Conservation (phyloP, 2,113 vertebrate genomes). For the Motacilla alba region DNA sequence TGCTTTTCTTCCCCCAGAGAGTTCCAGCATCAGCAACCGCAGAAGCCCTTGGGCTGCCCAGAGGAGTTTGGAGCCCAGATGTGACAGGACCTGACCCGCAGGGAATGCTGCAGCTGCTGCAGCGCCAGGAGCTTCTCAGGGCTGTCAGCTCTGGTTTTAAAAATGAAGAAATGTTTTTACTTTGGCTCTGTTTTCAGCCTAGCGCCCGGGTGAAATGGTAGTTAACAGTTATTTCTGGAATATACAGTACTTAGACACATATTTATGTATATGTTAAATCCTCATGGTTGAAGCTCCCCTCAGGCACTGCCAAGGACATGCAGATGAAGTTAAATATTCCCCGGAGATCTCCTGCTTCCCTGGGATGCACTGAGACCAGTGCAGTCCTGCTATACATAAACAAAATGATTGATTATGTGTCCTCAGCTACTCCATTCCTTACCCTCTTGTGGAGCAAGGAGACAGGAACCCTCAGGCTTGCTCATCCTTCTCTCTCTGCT, state of each 20-base stretch:
- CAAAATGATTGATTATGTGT: background rate
- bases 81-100: background rate
- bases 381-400: background rate
- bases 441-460: background rate
- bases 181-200: background rate
- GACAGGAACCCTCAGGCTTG: background rate
- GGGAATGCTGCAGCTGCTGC: background rate
- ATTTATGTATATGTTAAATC: background rate
- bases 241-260: background rate
- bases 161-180: background rate
- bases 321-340: background rate
- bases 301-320: background rate
- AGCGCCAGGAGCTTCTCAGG: background rate
- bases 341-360: background rate
- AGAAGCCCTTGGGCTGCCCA: background rate
- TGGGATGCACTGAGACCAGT: background rate
- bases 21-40: background rate
- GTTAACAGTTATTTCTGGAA: slow-evolving; percentile 9
- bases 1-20: background rate
- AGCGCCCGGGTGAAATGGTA: background rate
- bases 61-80: background rate
- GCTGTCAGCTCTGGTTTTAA: background rate
- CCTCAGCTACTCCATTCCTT: background rate
- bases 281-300: background rate
- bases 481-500: background rate